A percentile compares a stretch with the other conserved stretches of the same genome.
Conservation (phyloP, 2,797 vertebrate genomes). For the Miichthys miiuy region DNA sequence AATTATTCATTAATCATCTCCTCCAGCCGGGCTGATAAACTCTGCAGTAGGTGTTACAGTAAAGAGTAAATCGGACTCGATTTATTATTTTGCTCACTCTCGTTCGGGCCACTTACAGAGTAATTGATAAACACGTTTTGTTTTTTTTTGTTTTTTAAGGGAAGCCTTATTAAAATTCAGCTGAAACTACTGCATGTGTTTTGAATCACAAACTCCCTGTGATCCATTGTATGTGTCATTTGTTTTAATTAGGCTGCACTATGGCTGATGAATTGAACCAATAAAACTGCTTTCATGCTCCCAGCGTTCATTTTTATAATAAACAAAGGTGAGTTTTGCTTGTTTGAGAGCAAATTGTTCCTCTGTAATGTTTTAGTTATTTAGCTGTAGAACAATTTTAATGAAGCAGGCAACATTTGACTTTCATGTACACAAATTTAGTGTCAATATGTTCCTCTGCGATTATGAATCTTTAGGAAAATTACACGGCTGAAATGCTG, state of each 20-base stretch:
- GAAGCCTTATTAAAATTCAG: constrained; percentile 46
- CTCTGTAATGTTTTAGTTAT: constrained; percentile 21
- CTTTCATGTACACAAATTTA: constrained; percentile 36
- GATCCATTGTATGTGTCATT: constrained; percentile 22
- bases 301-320: not conserved
- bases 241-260: constrained; percentile 41
- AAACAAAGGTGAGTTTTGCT: constrained; percentile 14
- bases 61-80: constrained; percentile 31
- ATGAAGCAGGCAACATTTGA: constrained; percentile 7
- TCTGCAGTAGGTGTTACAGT: constrained; percentile 20
- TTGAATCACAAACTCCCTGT: constrained; percentile 48
- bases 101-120: constrained; percentile 3
- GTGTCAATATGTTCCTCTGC: constrained; percentile 39
- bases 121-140: constrained; percentile 43
- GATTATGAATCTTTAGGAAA: constrained; percentile 50
- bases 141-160: too few relatives aligned
- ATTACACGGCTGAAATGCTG: constrained; percentile 23
- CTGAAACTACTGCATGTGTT: constrained; percentile 39
- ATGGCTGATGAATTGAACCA: constrained; percentile 43
- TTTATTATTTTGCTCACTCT: constrained; percentile 39
- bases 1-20: constrained; percentile 42
- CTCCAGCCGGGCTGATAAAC: constrained; percentile 15
- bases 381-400: not conserved
- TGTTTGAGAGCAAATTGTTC: constrained; percentile 6
- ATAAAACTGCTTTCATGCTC: constrained; percentile 36